These are phyloP conservation scores for Pseudoatta argentina DNA, from an alignment of 1,140 invertebrate genomes.

Conservation along the genomic window DNA sequence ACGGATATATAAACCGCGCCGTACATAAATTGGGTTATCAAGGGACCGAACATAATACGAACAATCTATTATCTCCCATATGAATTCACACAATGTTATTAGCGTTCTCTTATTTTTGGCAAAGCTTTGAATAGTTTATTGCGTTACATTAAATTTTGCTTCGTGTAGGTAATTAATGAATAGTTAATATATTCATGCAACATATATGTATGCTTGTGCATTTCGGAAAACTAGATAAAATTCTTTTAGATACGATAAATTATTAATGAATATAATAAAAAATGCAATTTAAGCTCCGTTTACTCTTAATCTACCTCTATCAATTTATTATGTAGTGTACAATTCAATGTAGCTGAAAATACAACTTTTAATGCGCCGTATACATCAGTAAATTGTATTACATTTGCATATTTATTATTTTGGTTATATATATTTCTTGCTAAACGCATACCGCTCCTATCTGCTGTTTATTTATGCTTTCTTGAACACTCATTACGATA, in stretches of 20 bases:
- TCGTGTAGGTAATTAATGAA: conserved; percentile 17
- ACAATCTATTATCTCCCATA: conserved; percentile 35
- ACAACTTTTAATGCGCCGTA: background rate
- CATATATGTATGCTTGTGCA: background rate
- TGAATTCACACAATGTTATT: conserved; percentile 47
- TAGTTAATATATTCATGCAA: conserved; percentile 18
- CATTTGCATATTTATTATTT: conserved; percentile 17
- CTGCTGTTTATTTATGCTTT: conserved; percentile 29
- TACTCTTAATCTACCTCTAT: background rate
- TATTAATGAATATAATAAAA: background rate
- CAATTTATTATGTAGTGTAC: background rate
- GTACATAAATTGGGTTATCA: background rate
- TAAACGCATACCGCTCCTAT: background rate
- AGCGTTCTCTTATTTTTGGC: conserved; percentile 36
- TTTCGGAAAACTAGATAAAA: conserved; percentile 5
- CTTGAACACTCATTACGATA: conserved; percentile 27
- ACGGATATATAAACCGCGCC: background rate
- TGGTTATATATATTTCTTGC: conserved; percentile 3
- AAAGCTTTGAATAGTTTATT: conserved; percentile 46
- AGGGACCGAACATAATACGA: conserved; percentile 1
- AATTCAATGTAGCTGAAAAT: conserved; percentile 10
- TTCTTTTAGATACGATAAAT: conserved; percentile 9
- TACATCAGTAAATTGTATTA: background rate
- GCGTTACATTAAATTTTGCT: conserved; percentile 40
- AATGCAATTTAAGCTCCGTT: background rate